A percentile compares a stretch with the other conserved stretches of the same genome.
phyloP scores from a whole-genome alignment of 2,797 vertebrate species.

The Siniperca obscura region DNA sequence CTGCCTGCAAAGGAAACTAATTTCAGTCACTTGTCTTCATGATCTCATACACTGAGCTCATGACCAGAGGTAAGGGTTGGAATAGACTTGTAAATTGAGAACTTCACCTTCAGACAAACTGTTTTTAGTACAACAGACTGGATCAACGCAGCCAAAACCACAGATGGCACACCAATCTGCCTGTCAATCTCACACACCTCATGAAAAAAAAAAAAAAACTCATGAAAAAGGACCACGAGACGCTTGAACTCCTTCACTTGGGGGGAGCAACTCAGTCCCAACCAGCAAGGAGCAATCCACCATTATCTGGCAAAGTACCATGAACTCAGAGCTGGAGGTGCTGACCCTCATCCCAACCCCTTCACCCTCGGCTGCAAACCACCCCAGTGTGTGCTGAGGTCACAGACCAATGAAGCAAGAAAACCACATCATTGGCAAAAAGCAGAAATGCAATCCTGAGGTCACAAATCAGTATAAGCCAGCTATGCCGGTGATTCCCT shows the following conservation, averaged over 20 bases:
- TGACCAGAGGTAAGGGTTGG: slow-evolving; percentile 18
- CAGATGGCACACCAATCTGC: neutral
- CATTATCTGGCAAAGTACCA: neutral
- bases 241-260: neutral
- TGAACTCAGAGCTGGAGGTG: slow-evolving; percentile 12
- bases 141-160: slow-evolving; percentile 6
- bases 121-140: neutral
- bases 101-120: slow-evolving; percentile 3
- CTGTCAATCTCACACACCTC: neutral
- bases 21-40: slow-evolving; percentile 28
- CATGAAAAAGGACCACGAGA: neutral
- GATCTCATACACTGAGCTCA: slow-evolving; percentile 32
- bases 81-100: slow-evolving; percentile 11
- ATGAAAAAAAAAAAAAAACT: neutral
- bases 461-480: slow-evolving; percentile 12
- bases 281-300: neutral
- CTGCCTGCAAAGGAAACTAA: slow-evolving; percentile 5
- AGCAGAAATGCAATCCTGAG: slow-evolving; percentile 17
- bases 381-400: slow-evolving; percentile 1
- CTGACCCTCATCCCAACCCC: slow-evolving; percentile 4
- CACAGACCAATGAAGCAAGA: slow-evolving; percentile 9
- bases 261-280: neutral
- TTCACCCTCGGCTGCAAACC: slow-evolving; percentile 34
- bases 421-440: slow-evolving; percentile 39
- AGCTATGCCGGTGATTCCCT: neutral